Percentiles rank a stretch among this genome's conserved stretches.
phyloP scores from a whole-genome alignment of 2,888 invertebrate genomes.

The Cheilosia pagana region DNA sequence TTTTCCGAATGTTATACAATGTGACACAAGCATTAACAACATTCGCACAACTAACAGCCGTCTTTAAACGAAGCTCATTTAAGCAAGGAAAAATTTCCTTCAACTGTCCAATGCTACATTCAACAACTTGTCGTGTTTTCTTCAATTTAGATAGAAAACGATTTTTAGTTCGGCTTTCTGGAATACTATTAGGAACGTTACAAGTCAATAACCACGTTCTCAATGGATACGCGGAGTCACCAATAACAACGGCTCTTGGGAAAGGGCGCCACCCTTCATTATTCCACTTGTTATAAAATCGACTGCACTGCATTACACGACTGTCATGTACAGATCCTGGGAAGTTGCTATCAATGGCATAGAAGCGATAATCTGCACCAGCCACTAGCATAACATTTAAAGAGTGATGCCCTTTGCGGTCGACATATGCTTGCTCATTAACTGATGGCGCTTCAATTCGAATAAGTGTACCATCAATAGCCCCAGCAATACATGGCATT shows the following conservation, averaged over 20 bases:
- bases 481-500: slow-evolving; percentile 11
- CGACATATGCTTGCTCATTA: slow-evolving; percentile 9
- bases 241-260: background rate
- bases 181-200: background rate
- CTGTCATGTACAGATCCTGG: slow-evolving; percentile 17
- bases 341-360: slow-evolving; percentile 5
- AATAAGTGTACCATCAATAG: slow-evolving; percentile 5
- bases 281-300: slow-evolving; percentile 4
- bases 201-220: background rate
- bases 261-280: slow-evolving; percentile 14
- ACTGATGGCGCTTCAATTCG: background rate
- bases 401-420: background rate
- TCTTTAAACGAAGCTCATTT: slow-evolving; percentile 1
- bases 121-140: slow-evolving; percentile 5
- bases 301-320: slow-evolving; percentile 6
- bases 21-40: slow-evolving; percentile 3
- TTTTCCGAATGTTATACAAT: slow-evolving; percentile 10
- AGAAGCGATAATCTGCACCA: slow-evolving; percentile 26
- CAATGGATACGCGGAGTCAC: background rate
- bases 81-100: slow-evolving; percentile 7
- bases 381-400: slow-evolving; percentile 19
- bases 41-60: slow-evolving; percentile 13
- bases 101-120: slow-evolving; percentile 12
- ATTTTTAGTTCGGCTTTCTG: slow-evolving; percentile 4
- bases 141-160: slow-evolving; percentile 1